phyloP scores from a whole-genome alignment of 2,888 invertebrate species.

The Chalcosyrphus nemorum region DNA sequence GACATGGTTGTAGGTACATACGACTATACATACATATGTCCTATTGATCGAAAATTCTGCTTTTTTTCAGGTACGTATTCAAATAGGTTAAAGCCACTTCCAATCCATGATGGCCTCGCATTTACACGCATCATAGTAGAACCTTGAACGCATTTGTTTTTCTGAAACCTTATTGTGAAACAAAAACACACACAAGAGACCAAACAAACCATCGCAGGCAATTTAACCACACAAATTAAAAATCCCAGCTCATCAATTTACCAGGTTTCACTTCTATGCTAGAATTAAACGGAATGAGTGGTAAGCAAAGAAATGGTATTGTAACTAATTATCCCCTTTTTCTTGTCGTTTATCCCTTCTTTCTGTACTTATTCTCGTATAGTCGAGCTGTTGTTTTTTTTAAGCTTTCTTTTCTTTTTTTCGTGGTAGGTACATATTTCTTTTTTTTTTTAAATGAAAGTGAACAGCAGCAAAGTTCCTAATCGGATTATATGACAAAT shows the following conservation, averaged over 20 bases:
- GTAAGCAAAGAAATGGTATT: conserved; percentile 32
- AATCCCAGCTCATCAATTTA: conserved; percentile 53
- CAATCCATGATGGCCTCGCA: too few species aligned
- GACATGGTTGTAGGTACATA: too few species aligned
- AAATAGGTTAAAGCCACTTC: too few species aligned
- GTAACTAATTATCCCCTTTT: conserved; percentile 55
- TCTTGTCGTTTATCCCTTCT: conserved; percentile 20
- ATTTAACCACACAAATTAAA: conserved; percentile 41
- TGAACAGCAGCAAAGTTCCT: conserved; percentile 37
- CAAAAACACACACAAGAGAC: neutral
- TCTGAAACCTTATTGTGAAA: neutral
- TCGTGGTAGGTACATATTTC: neutral
- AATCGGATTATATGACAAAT: conserved; percentile 61
- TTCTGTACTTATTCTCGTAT: conserved; percentile 10
- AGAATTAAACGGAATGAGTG: conserved; percentile 7
- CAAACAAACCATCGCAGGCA: neutral
- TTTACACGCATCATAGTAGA: too few species aligned
- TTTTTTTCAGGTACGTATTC: too few species aligned
- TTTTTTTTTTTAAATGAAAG: conserved; percentile 18
- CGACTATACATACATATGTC: too few species aligned
- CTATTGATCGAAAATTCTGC: too few species aligned
- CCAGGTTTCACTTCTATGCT: conserved; percentile 1
- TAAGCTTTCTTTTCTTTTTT: neutral
- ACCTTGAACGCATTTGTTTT: too few species aligned
- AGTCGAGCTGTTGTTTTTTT: neutral